Evolutionary conservation across 2,797 vertebrate species (phyloP).

Genomic region (Micropoecilia bifurca): DNA sequence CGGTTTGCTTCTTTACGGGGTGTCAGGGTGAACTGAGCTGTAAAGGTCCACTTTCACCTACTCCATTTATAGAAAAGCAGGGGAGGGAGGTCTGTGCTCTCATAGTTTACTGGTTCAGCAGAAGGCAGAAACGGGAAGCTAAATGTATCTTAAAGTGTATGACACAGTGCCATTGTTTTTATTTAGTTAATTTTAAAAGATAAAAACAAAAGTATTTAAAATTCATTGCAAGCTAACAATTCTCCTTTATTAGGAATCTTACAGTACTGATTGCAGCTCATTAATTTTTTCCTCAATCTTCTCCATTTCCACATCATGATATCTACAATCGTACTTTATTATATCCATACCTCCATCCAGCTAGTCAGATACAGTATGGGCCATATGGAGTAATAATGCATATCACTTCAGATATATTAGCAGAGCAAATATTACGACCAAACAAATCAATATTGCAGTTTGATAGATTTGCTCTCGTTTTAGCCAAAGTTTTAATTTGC

Average conservation of each 20-base stretch:
- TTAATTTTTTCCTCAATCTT: neutral
- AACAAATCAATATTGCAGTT: neutral
- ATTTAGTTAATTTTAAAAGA: neutral
- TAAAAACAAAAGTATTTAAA: neutral
- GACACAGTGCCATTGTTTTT: neutral
- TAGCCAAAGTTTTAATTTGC: neutral
- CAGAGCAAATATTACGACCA: neutral
- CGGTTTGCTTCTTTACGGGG: neutral
- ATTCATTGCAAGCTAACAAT: neutral
- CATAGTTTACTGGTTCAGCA: neutral
- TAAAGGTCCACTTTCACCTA: slow-evolving; percentile 1
- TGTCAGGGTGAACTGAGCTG: neutral
- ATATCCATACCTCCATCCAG: neutral
- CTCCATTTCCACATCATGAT: neutral
- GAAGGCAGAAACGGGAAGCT: neutral
- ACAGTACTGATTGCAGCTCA: neutral
- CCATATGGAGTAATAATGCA: neutral
- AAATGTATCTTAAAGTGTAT: neutral
- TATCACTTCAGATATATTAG: neutral
- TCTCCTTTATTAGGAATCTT: neutral
- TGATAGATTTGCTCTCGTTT: neutral
- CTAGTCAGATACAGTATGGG: neutral
- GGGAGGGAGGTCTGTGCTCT: neutral
- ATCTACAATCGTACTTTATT: neutral
- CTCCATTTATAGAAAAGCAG: slow-evolving; percentile 1